phyloP scores from a whole-genome alignment of 2,888 invertebrate genomes.

The Cerceris ruficornis region DNA sequence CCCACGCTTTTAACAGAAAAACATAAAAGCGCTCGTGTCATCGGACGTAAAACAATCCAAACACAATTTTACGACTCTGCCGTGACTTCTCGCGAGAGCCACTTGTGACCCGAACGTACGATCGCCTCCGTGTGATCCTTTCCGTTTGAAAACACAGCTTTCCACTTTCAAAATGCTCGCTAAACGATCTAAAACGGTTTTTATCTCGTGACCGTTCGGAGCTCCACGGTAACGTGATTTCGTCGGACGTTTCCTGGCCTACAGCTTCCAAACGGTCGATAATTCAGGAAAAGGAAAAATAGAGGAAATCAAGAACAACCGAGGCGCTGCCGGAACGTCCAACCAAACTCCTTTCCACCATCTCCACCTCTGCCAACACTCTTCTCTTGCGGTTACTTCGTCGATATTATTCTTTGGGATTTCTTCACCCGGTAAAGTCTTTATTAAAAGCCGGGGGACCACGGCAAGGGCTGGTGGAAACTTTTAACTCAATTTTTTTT shows the following conservation, averaged over 20 bases:
- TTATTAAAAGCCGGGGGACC: slow-evolving; percentile 60
- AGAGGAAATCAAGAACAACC: slow-evolving; percentile 39
- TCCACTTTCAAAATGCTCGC: slow-evolving; percentile 53
- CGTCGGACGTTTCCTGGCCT: slow-evolving; percentile 12
- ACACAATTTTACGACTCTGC: slow-evolving; percentile 55
- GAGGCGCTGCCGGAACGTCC: slow-evolving; percentile 23
- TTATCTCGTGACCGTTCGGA: slow-evolving; percentile 23
- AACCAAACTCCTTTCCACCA: slow-evolving; percentile 15
- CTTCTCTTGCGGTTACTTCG: slow-evolving; percentile 47
- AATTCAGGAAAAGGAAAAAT: slow-evolving; percentile 53
- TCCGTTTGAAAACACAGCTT: slow-evolving; percentile 38
- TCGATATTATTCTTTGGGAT: slow-evolving; percentile 65
- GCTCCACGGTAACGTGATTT: slow-evolving; percentile 54
- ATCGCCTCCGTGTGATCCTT: slow-evolving; percentile 32
- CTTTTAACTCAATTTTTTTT: slow-evolving; percentile 64
- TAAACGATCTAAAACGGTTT: slow-evolving; percentile 51
- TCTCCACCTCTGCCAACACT: not conserved
- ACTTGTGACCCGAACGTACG: slow-evolving; percentile 31
- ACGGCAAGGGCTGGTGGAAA: slow-evolving; percentile 43
- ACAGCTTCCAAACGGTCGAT: slow-evolving; percentile 48
- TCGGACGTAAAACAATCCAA: slow-evolving; percentile 58
- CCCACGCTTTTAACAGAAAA: slow-evolving; percentile 19
- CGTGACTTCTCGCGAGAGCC: slow-evolving; percentile 50
- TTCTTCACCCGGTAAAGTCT: slow-evolving; percentile 61
- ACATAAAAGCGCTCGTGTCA: slow-evolving; percentile 42